phyloP scores from a whole-genome alignment of 2,888 invertebrate species.

The Himalopsyche japonica region DNA sequence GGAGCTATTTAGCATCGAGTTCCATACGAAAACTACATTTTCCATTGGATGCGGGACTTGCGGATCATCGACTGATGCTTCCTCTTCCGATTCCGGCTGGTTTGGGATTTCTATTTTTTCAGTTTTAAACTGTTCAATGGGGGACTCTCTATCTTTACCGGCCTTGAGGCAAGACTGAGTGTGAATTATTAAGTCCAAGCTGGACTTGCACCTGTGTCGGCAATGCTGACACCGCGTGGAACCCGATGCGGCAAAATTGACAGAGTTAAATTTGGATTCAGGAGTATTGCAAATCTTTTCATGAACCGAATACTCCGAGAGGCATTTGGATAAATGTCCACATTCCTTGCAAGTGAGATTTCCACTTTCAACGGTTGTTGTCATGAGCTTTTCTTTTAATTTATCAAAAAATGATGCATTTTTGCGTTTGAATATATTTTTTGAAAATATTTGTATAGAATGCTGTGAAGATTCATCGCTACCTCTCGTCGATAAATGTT shows the following conservation, averaged over 20 bases:
- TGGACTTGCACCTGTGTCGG: conserved; percentile 84
- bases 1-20: conserved; percentile 59
- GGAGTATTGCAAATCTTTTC: conserved; percentile 67
- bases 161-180: conserved; percentile 71
- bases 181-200: conserved; percentile 75
- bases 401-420: conserved; percentile 82
- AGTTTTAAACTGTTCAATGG: conserved; percentile 46
- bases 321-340: conserved; percentile 77
- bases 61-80: conserved; percentile 47
- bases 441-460: conserved; percentile 38
- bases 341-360: conserved; percentile 71
- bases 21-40: conserved; percentile 82
- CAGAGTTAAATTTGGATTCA: conserved; percentile 49
- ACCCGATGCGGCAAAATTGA: conserved; percentile 56
- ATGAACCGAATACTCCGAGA: conserved; percentile 80
- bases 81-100: conserved; percentile 46
- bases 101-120: conserved; percentile 49
- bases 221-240: conserved; percentile 85
- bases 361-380: conserved; percentile 66
- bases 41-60: conserved; percentile 74
- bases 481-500: conserved; percentile 24
- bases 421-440: conserved; percentile 61
- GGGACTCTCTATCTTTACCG: conserved; percentile 49
- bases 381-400: conserved; percentile 73
- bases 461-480: conserved; percentile 38